A percentile compares a stretch with the other conserved stretches of the same genome.
phyloP scores from a whole-genome alignment of 2,888 invertebrate genomes.

The Dynastes maya region DNA sequence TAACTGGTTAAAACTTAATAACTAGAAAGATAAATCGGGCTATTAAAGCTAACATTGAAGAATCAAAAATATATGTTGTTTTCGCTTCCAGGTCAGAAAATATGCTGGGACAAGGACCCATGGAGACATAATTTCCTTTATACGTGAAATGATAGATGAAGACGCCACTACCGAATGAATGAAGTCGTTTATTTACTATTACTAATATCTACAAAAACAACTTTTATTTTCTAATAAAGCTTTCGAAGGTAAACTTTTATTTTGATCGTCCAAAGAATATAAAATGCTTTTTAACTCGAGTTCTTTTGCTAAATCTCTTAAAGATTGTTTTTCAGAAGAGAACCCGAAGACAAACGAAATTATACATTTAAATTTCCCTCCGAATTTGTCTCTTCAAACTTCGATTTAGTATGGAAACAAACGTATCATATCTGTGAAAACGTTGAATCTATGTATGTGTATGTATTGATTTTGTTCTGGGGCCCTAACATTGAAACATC shows the following conservation, averaged over 20 bases:
- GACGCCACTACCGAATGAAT: background rate
- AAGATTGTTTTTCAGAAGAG: too few relatives aligned
- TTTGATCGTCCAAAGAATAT: too few relatives aligned
- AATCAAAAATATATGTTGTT: background rate
- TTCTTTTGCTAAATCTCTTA: too few relatives aligned
- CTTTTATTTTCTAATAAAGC: background rate
- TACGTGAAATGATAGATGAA: background rate
- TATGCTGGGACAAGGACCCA: background rate
- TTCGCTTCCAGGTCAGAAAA: background rate
- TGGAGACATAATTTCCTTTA: background rate
- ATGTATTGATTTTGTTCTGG: slow-evolving; percentile 40
- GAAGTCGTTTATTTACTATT: background rate
- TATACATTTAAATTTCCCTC: background rate
- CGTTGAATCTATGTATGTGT: slow-evolving; percentile 4
- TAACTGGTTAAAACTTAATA: too few relatives aligned
- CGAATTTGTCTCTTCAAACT: background rate
- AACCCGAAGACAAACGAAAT: background rate
- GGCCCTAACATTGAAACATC: slow-evolving; percentile 38
- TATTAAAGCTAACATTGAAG: too few relatives aligned
- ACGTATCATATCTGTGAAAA: background rate
- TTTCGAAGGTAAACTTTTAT: background rate
- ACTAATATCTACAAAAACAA: too few relatives aligned
- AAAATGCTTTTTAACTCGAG: too few relatives aligned
- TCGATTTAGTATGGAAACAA: background rate
- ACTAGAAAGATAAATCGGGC: too few relatives aligned